Base-by-base conservation (phyloP, 2,113 vertebrate species). In the Sapayoa aenigma region DNA sequence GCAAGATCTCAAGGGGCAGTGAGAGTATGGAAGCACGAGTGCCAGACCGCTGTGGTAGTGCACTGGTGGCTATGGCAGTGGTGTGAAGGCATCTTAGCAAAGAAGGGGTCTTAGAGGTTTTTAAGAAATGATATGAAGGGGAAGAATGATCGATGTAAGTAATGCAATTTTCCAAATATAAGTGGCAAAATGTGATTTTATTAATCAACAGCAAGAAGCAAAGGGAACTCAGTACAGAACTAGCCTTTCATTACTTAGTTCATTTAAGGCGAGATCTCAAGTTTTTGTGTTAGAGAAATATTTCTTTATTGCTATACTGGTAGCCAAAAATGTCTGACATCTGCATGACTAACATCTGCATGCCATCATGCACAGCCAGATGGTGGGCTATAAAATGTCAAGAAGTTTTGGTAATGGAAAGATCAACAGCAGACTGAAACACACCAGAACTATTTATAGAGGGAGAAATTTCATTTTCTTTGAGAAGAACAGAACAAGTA, bases 301-400 rank as follows among this genome's bases (percentile, higher is more conserved):
- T 83, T 95, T 87, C 73, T 82, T 78, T 88, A 71, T 65, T 93
- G 58, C 87, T 78, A 44, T 59, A 50, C 27, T 88, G 68, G 90
- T 94, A 77, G 84, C 91, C 89, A 95, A 96, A 95, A 95, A 78
- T 73, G 62, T 73, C 79, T 89, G 89, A 94, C 87, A 96, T 94
- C 86, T 87, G 42, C 68, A 50, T 84, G 88, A 80, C 76, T 91
- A 96, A 80, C 76, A 96, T 92, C 93, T 97, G 93, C 93, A 92
- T 87, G 49, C 84, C 93, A 96, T 96, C 92, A 94, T 81, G 46
- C 68, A 67, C 74, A 93, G 94, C 92, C 92, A 95, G 77, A 97
- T 10, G 81, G 90, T 62, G 59, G 62, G 58, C 66, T 95, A 97
- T 86, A 97, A 96, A 92, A 83, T 91, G 65, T 72, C 93, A 86